Percentiles rank a stretch among this genome's conserved stretches.
Evolutionary conservation across 2,113 vertebrate genomes (phyloP).

Genomic region (Grallaria varia): DNA sequence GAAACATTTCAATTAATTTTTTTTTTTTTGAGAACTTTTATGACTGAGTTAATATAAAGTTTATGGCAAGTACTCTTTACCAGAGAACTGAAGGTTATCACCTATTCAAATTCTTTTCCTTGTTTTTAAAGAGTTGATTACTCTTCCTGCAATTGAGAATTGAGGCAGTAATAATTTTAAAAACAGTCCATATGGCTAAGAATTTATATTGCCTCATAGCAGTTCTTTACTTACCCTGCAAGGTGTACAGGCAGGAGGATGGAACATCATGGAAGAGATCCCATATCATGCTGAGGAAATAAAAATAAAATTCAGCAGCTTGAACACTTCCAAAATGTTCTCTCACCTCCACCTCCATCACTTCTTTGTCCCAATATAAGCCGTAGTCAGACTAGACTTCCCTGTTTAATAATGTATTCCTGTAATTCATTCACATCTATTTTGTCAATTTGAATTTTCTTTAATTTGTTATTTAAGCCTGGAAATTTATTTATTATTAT

Average conservation of each 20-base stretch:
- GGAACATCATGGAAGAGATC: neutral
- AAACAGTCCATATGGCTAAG: neutral
- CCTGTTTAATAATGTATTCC: neutral
- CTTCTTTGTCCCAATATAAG: neutral
- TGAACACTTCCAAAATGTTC: constrained; percentile 24
- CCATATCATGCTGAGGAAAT: neutral
- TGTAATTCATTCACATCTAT: neutral
- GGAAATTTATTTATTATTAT: neutral
- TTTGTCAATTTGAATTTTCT: neutral
- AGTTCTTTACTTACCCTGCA: neutral
- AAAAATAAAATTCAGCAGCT: constrained; percentile 38
- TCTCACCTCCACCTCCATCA: neutral
- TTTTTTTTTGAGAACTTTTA: neutral
- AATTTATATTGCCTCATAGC: neutral
- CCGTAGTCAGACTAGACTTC: neutral
- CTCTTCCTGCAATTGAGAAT: neutral
- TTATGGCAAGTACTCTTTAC: neutral
- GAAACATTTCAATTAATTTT: neutral
- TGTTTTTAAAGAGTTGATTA: neutral
- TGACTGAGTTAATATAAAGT: neutral
- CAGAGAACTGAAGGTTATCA: neutral
- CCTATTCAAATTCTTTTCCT: neutral
- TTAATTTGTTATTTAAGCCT: neutral
- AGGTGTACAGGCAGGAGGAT: neutral
- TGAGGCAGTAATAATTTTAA: neutral